Evolutionary conservation across 2,113 vertebrate species (phyloP), one percentile per base, ranked within the genome.

Genomic region (Dissostichus mawsoni): DNA sequence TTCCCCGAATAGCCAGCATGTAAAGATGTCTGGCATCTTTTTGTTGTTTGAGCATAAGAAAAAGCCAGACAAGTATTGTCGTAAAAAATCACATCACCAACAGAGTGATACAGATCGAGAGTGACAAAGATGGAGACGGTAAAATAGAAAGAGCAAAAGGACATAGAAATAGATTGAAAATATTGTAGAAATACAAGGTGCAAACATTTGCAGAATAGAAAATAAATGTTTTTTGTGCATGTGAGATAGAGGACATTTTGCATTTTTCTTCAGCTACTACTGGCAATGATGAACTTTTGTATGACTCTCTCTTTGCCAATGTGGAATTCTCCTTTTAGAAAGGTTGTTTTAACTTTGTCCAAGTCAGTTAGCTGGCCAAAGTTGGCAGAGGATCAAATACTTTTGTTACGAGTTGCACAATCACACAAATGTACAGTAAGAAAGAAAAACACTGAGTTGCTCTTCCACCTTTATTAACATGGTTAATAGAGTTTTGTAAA

Each of bases 1-100:
- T 65, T 70, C 80, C 56, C 69, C 70, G 63, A 89, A 85, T 83
- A 85, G 63, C 59, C 80, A 58, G 70, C 79, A 57, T 73, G 65
- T 51, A 87, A 77, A 77, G 57, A 74, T 17, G 25, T 53, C 48
- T 44, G 65, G 13, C 57, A 67, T 74, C 12, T 69, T 76, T 78
- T n/a, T 73, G 55, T 50, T 52, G 74, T 51, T 33, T 71, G 23
- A 7, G 47, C 55, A 52, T 23, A 68, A 72, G 56, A 56, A 77
- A 66, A 36, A 62, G 18, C 53, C 33, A 74, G 6, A 58, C 29
- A 67, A 80, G 68, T 14, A 59, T 62, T 79, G 48, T 64, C 65
- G 72, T 69, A 48, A 73, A 74, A 82, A 74, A 85, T 57, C 62
- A 73, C 79, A 53, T 87, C 69, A 72, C 61, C 67, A 57, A 81